Percentiles rank a stretch among this genome's conserved stretches.
Conservation (phyloP, 2,797 vertebrate genomes). For the Glossophaga mutica region DNA sequence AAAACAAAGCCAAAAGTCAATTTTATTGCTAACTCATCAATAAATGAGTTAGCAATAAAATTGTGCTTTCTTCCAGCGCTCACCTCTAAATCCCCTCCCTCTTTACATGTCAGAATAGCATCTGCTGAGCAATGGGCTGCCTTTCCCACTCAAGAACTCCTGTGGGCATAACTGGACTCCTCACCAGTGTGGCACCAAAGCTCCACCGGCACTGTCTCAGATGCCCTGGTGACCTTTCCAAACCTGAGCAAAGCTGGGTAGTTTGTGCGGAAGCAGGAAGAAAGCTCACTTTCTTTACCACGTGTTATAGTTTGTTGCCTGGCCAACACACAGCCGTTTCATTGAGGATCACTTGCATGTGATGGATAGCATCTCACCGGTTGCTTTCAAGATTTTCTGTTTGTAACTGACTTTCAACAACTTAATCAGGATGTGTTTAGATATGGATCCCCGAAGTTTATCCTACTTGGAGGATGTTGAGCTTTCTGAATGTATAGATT, state of each 20-base stretch:
- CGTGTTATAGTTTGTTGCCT: background rate
- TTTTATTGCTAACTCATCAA: background rate
- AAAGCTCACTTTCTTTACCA: background rate
- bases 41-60: too few species aligned
- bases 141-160: background rate
- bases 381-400: background rate
- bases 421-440: background rate
- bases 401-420: background rate
- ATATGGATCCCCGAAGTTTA: background rate
- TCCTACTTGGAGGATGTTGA: background rate
- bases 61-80: background rate
- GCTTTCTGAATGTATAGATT: background rate
- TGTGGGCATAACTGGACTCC: too few species aligned
- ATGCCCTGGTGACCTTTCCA: background rate
- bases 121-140: background rate
- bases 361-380: background rate
- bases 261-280: background rate
- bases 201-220: background rate
- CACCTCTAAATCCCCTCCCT: background rate
- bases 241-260: background rate
- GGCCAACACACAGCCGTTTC: background rate
- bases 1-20: background rate
- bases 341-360: background rate
- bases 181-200: background rate
- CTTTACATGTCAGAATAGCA: background rate